These are phyloP conservation scores for Doris montereyensis DNA, from an alignment of 2,888 invertebrate species.

Conservation along the genomic window DNA sequence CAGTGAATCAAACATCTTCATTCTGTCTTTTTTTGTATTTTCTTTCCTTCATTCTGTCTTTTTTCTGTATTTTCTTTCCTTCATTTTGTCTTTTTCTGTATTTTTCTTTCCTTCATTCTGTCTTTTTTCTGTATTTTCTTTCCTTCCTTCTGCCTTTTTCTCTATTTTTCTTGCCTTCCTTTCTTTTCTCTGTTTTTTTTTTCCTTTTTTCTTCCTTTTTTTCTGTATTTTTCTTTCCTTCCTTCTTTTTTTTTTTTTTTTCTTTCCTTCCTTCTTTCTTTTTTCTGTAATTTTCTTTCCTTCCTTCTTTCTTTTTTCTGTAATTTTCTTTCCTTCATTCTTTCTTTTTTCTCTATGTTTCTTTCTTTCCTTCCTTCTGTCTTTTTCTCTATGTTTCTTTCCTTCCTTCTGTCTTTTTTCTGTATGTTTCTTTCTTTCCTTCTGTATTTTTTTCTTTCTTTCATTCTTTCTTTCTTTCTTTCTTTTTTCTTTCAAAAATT, in stretches of 20 bases:
- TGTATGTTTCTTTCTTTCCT: background rate
- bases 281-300: slow-evolving; percentile 20
- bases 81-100: background rate
- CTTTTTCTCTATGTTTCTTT: background rate
- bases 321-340: slow-evolving; percentile 21
- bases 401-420: background rate
- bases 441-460: background rate
- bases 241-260: slow-evolving; percentile 23
- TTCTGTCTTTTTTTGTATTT: slow-evolving; percentile 5
- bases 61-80: background rate
- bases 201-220: background rate
- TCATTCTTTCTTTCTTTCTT: background rate
- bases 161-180: background rate
- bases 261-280: slow-evolving; percentile 6
- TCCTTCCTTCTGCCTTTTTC: background rate
- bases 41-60: background rate
- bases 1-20: no score
- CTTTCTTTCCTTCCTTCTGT: slow-evolving; percentile 8
- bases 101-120: background rate
- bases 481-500: background rate
- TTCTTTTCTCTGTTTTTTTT: background rate
- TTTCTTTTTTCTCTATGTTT: slow-evolving; percentile 26
- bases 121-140: background rate
- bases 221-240: slow-evolving; percentile 7
- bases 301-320: background rate